Evolutionary conservation across 2,888 invertebrate genomes (phyloP).

Genomic region (Drosophila basisetae): DNA sequence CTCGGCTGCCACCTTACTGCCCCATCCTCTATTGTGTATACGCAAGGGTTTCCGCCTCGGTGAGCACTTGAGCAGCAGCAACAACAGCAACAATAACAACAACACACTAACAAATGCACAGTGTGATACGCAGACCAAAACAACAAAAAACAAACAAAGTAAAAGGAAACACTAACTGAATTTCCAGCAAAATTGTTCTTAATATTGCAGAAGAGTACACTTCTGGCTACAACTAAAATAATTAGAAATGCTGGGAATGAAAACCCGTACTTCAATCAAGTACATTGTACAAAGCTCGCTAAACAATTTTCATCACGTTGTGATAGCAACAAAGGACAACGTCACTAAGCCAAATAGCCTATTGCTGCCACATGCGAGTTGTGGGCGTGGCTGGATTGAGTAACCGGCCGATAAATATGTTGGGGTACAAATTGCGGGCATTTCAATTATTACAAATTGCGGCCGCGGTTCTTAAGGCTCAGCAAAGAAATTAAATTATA

Average conservation of each 20-base stretch:
- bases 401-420: conserved; percentile 6
- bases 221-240: neutral
- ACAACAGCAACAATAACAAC: conserved; percentile 15
- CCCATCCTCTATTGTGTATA: conserved; percentile 9
- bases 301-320: conserved; percentile 66
- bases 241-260: neutral
- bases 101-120: conserved; percentile 10
- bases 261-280: neutral
- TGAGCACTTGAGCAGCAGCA: conserved; percentile 56
- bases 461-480: conserved; percentile 3
- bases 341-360: neutral
- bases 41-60: conserved; percentile 65
- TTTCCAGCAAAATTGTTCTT: neutral
- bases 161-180: neutral
- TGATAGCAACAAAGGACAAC: conserved; percentile 35
- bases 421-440: neutral
- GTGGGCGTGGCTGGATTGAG: conserved; percentile 10
- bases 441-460: conserved; percentile 22
- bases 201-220: neutral
- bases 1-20: neutral
- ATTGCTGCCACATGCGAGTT: neutral
- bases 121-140: conserved; percentile 9
- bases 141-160: neutral
- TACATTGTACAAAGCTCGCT: conserved; percentile 5
- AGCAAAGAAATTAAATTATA: conserved; percentile 48